Percentiles rank a stretch among this genome's conserved stretches.
phyloP scores from a whole-genome alignment of 2,888 invertebrate species.

The Eupeodes luniger region DNA sequence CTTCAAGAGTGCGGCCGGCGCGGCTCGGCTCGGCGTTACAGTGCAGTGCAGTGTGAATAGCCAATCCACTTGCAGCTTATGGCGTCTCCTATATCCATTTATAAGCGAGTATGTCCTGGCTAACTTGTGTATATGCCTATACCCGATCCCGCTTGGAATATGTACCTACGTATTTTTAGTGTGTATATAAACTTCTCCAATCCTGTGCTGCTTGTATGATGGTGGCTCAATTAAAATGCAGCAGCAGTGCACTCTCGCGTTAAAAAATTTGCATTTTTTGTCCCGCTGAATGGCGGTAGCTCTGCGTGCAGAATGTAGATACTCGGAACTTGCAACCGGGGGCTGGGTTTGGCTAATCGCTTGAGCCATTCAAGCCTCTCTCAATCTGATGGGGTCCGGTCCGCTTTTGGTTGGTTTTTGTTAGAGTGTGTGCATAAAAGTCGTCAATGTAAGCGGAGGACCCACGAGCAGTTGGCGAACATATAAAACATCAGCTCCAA shows the following conservation, averaged over 20 bases:
- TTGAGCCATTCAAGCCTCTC: slow-evolving; percentile 63
- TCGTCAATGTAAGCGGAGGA: slow-evolving; percentile 28
- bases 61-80: slow-evolving; percentile 58
- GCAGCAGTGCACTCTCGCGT: slow-evolving; percentile 20
- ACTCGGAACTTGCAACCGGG: slow-evolving; percentile 57
- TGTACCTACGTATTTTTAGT: slow-evolving; percentile 15
- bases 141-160: slow-evolving; percentile 15
- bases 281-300: slow-evolving; percentile 61
- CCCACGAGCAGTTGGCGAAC: slow-evolving; percentile 61
- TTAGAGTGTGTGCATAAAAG: slow-evolving; percentile 42
- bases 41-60: neutral
- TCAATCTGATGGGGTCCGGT: slow-evolving; percentile 23
- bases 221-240: slow-evolving; percentile 64
- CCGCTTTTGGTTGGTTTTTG: slow-evolving; percentile 21
- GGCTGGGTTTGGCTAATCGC: slow-evolving; percentile 75
- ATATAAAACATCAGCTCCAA: slow-evolving; percentile 20
- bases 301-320: neutral
- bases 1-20: neutral
- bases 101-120: neutral
- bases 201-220: slow-evolving; percentile 9
- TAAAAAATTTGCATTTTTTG: slow-evolving; percentile 70
- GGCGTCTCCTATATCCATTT: neutral
- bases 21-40: neutral
- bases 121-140: neutral
- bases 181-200: neutral